phyloP scores from a whole-genome alignment of 2,888 invertebrate genomes.

The Odiellus spinosus region DNA sequence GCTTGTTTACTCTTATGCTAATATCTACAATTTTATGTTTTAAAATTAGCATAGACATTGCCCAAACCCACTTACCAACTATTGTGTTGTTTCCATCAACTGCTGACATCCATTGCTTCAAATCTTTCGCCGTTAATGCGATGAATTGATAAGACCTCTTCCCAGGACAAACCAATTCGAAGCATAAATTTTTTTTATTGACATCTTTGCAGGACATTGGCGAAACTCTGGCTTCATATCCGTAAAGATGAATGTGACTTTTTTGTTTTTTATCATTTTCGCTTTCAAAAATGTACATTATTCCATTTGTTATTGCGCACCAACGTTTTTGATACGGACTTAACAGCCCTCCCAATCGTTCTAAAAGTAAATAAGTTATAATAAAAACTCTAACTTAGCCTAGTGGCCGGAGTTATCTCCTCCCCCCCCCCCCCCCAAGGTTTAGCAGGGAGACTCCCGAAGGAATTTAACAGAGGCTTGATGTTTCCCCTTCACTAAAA shows the following conservation, averaged over 20 bases:
- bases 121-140: constrained; percentile 12
- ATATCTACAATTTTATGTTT: too few species aligned
- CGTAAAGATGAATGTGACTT: constrained; percentile 11
- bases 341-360: constrained; percentile 14
- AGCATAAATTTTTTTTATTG: constrained; percentile 11
- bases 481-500: too few species aligned
- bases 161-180: constrained; percentile 16
- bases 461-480: too few species aligned
- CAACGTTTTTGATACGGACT: constrained; percentile 15
- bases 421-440: too few species aligned
- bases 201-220: constrained; percentile 10
- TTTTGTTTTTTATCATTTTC: constrained; percentile 12
- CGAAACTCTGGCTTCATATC: constrained; percentile 12
- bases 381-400: too few species aligned
- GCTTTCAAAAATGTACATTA: constrained; percentile 15
- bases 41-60: too few species aligned
- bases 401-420: too few species aligned
- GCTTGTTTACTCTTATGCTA: too few species aligned
- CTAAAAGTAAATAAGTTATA: constrained; percentile 3
- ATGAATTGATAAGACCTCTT: constrained; percentile 16
- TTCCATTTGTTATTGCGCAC: constrained; percentile 15
- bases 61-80: not conserved
- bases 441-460: too few species aligned
- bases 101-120: constrained; percentile 14
- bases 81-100: constrained; percentile 9